phyloP scores from a whole-genome alignment of 2,113 vertebrate genomes.

The Melierax canorus region DNA sequence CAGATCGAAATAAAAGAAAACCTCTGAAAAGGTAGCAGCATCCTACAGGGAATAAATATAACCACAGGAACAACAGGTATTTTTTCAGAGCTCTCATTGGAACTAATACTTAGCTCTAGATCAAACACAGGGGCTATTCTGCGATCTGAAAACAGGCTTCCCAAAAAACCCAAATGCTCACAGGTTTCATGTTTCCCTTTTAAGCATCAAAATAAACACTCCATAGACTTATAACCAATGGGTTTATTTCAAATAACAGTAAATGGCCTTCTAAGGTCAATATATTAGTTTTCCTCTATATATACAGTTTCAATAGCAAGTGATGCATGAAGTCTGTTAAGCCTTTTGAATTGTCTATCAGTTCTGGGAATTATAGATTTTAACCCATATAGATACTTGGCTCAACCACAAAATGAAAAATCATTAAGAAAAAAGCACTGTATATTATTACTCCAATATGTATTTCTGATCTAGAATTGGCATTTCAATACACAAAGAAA shows the following conservation, averaged over 20 bases:
- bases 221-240: background rate
- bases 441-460: conserved; percentile 48
- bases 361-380: conserved; percentile 69
- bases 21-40: background rate
- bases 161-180: background rate
- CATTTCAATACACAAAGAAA: conserved; percentile 45
- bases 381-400: conserved; percentile 65
- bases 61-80: background rate
- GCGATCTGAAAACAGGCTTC: background rate
- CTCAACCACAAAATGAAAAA: conserved; percentile 64
- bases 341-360: conserved; percentile 65
- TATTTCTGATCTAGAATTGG: conserved; percentile 16
- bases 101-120: background rate
- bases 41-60: background rate
- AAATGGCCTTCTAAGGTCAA: conserved; percentile 52
- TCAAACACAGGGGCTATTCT: background rate
- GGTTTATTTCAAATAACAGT: conserved; percentile 27
- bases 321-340: conserved; percentile 50
- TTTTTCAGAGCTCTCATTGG: conserved; percentile 4
- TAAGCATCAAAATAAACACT: background rate
- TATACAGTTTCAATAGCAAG: conserved; percentile 60
- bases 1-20: background rate
- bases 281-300: conserved; percentile 56
- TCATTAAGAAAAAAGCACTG: conserved; percentile 53
- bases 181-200: background rate